phyloP scores from a whole-genome alignment of 2,888 invertebrate genomes.

The Galerucella nymphaeae region DNA sequence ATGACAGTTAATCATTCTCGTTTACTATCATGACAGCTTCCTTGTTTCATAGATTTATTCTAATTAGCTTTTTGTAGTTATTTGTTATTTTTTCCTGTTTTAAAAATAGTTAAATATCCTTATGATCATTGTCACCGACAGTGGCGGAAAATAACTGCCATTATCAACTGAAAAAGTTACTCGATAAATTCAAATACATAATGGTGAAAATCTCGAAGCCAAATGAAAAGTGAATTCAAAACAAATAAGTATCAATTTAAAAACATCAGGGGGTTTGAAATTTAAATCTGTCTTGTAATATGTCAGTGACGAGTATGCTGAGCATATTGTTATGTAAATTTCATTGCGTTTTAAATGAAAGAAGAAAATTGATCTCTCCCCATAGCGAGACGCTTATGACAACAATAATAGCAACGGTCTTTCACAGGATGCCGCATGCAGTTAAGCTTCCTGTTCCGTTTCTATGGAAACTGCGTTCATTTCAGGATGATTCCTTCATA shows the following conservation, averaged over 20 bases:
- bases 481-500: slow-evolving; percentile 55
- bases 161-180: no score
- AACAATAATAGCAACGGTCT: neutral
- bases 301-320: neutral
- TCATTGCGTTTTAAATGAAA: neutral
- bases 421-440: slow-evolving; percentile 30
- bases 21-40: no score
- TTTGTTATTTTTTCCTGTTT: no score
- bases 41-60: no score
- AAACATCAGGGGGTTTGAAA: neutral
- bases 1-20: no score
- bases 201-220: no score
- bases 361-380: neutral
- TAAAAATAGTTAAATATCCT: no score
- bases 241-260: neutral
- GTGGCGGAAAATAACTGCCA: no score
- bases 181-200: no score
- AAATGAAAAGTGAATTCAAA: neutral
- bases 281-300: neutral
- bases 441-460: slow-evolving; percentile 43
- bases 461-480: slow-evolving; percentile 52
- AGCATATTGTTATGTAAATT: neutral
- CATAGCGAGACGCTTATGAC: slow-evolving; percentile 1
- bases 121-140: no score
- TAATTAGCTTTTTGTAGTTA: no score